These are phyloP conservation scores for Phorcus lineatus DNA, from an alignment of 2,888 invertebrate species.

Conservation along the genomic window DNA sequence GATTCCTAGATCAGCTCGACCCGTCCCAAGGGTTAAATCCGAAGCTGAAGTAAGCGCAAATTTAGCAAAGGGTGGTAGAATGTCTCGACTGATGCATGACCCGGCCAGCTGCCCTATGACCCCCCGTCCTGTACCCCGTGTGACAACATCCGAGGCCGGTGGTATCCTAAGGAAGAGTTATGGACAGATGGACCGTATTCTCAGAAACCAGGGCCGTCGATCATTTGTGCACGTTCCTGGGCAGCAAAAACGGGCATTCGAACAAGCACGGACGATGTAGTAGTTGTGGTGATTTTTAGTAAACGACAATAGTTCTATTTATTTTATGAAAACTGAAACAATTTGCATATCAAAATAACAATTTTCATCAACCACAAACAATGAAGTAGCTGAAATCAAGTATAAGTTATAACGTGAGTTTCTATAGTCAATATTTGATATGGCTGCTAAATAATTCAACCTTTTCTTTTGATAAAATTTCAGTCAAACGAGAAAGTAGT, in stretches of 20 bases:
- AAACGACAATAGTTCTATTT: too few species aligned
- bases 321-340: too few species aligned
- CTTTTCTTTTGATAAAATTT: too few species aligned
- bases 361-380: too few species aligned
- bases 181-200: slow-evolving; percentile 50
- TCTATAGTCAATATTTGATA: too few species aligned
- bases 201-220: slow-evolving; percentile 47
- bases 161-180: slow-evolving; percentile 31
- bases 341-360: too few species aligned
- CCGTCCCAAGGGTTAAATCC: slow-evolving; percentile 52
- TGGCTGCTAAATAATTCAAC: too few species aligned
- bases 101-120: slow-evolving; percentile 42
- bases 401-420: too few species aligned
- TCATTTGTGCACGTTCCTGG: slow-evolving; percentile 51
- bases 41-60: slow-evolving; percentile 55
- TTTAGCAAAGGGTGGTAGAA: slow-evolving; percentile 54
- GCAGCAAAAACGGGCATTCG: slow-evolving; percentile 40
- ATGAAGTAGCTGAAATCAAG: too few species aligned
- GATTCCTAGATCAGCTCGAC: slow-evolving; percentile 43
- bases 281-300: neutral
- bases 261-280: slow-evolving; percentile 43
- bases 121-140: slow-evolving; percentile 50
- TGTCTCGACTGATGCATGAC: slow-evolving; percentile 59
- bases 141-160: slow-evolving; percentile 51
- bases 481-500: too few species aligned